These are phyloP conservation scores for Epinephelus awoara DNA, from an alignment of 2,797 vertebrate species.

Conservation along the genomic window DNA sequence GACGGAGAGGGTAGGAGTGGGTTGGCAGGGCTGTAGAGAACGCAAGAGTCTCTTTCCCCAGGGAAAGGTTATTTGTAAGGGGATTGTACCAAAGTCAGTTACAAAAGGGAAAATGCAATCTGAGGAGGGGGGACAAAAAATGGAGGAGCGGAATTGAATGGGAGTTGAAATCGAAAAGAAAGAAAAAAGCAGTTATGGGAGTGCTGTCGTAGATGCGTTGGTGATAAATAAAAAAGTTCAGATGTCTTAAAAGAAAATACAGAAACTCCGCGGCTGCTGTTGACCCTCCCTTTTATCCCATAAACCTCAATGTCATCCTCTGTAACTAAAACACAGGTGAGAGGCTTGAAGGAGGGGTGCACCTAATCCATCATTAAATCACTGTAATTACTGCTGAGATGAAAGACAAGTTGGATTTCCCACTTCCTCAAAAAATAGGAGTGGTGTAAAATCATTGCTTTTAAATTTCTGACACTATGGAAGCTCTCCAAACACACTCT, in stretches of 20 bases:
- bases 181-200: constrained; percentile 43
- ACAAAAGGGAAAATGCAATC: constrained; percentile 78
- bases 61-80: constrained; percentile 82
- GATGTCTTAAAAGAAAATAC: constrained; percentile 24
- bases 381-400: constrained; percentile 18
- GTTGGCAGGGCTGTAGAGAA: constrained; percentile 47
- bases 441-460: constrained; percentile 40
- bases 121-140: constrained; percentile 43
- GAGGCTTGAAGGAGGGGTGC: constrained; percentile 9
- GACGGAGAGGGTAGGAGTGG: constrained; percentile 35
- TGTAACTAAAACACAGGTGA: constrained; percentile 18
- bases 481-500: constrained; percentile 26
- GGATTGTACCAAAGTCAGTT: constrained; percentile 82
- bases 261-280: constrained; percentile 14
- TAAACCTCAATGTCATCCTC: not conserved
- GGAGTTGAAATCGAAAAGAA: constrained; percentile 67
- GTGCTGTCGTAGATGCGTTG: constrained; percentile 38
- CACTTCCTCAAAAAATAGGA: constrained; percentile 2
- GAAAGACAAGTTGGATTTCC: constrained; percentile 47
- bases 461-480: constrained; percentile 40
- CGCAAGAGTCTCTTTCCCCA: constrained; percentile 66
- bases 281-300: constrained; percentile 12
- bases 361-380: constrained; percentile 23
- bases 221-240: constrained; percentile 53
- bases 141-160: constrained; percentile 59